phyloP scores from a whole-genome alignment of 2,797 vertebrate genomes.

The Steatocranus sp. region DNA sequence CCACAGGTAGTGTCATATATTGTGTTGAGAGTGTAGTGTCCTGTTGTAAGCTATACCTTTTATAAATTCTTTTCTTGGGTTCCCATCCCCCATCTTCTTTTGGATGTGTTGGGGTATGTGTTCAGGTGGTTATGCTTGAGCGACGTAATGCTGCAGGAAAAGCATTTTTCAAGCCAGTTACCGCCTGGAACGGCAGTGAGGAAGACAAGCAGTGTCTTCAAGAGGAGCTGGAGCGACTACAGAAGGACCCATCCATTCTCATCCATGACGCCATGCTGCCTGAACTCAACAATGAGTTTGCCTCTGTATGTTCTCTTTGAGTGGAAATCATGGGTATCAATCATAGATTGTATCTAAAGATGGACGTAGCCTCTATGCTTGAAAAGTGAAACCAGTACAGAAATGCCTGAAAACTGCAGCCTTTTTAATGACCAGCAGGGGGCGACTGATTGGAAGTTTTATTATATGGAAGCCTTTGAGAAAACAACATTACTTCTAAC shows the following conservation, averaged over 20 bases:
- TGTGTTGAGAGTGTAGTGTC: background rate
- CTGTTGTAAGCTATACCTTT: background rate
- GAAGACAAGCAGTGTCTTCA: constrained; percentile 83
- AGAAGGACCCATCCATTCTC: constrained; percentile 85
- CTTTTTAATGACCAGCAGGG: background rate
- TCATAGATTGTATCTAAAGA: background rate
- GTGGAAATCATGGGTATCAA: background rate
- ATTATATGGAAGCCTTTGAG: background rate
- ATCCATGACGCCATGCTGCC: constrained; percentile 81
- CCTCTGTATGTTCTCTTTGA: constrained; percentile 77
- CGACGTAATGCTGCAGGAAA: constrained; percentile 84
- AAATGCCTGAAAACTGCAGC: background rate
- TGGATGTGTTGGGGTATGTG: background rate
- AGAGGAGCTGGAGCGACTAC: constrained; percentile 85
- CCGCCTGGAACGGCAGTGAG: constrained; percentile 86
- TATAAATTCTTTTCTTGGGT: background rate
- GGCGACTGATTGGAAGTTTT: background rate
- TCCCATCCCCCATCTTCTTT: background rate
- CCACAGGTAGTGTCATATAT: constrained; percentile 56
- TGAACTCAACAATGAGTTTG: constrained; percentile 90
- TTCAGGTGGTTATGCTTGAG: constrained; percentile 90
- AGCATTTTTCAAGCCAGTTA: constrained; percentile 80
- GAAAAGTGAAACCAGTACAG: background rate
- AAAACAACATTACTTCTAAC: background rate
- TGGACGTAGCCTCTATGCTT: background rate